Conservation (phyloP, 2,797 vertebrate species). For the Fistularia tabacaria region DNA sequence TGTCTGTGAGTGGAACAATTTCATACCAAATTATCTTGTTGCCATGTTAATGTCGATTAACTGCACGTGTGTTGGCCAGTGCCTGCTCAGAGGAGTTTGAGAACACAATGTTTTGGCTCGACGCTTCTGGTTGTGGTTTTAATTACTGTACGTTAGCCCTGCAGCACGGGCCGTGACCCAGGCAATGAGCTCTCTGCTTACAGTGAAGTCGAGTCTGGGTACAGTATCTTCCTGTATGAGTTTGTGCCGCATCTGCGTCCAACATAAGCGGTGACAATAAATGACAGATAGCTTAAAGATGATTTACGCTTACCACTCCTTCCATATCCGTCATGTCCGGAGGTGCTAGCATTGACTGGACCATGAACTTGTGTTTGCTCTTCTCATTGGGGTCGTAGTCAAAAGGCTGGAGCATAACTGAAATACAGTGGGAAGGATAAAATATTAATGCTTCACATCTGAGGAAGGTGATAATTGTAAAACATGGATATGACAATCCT, state of each 20-base stretch:
- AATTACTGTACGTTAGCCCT: too few relatives aligned
- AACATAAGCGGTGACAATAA: background rate
- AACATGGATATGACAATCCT: too few relatives aligned
- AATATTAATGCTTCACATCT: too few relatives aligned
- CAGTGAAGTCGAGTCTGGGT: background rate
- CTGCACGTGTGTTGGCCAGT: constrained; percentile 7
- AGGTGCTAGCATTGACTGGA: constrained; percentile 95
- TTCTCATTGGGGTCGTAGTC: constrained; percentile 99
- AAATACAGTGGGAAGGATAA: constrained; percentile 44
- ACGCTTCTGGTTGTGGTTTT: constrained; percentile 11
- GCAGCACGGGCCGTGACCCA: too few relatives aligned
- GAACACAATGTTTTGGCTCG: constrained; percentile 19
- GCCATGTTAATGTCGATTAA: constrained; percentile 23
- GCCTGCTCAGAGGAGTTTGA: constrained; percentile 5
- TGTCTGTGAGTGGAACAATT: constrained; percentile 12
- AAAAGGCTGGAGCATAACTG: constrained; percentile 99
- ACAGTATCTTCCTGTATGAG: background rate
- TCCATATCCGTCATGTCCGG: constrained; percentile 98
- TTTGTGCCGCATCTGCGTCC: background rate
- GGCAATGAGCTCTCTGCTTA: background rate
- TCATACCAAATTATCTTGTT: constrained; percentile 13
- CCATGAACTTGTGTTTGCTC: constrained; percentile 99
- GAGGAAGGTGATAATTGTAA: background rate
- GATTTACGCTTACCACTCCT: constrained; percentile 87
- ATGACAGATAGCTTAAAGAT: constrained; percentile 1